Conservation (phyloP, 2,113 vertebrate genomes). For the Raja brachyura region DNA sequence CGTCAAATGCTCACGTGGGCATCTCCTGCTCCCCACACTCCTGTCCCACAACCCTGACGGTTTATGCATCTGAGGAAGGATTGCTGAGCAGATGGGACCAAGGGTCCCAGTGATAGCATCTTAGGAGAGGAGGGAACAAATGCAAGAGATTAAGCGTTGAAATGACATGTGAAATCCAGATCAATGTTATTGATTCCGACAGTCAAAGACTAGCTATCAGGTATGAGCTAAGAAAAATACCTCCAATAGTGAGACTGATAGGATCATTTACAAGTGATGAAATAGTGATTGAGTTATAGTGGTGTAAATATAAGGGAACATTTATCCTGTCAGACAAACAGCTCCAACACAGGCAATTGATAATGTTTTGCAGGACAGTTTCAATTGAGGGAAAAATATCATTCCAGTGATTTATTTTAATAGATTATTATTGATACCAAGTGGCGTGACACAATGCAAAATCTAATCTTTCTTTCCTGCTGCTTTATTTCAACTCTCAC, state of each 20-base stretch:
- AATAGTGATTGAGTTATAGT: constrained; percentile 1
- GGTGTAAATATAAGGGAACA: background rate
- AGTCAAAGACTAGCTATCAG: background rate
- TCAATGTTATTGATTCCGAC: background rate
- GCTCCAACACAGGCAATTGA: background rate
- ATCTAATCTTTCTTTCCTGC: background rate
- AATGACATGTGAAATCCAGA: background rate
- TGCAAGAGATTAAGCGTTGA: background rate
- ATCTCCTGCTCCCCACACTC: background rate
- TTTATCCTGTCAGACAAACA: constrained; percentile 29
- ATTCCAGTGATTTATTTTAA: background rate
- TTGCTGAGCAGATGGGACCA: background rate
- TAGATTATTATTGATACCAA: constrained; percentile 18
- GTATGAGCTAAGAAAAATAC: constrained; percentile 10
- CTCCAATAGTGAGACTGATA: constrained; percentile 18
- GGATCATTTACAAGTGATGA: constrained; percentile 31
- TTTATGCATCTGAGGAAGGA: background rate
- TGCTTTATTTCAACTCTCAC: background rate
- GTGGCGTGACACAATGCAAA: background rate
- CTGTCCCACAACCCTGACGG: background rate
- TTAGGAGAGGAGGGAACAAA: background rate
- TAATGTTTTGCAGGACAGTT: background rate
- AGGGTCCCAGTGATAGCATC: background rate
- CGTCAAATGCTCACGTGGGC: too few species aligned
- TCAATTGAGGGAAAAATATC: background rate